Percentiles rank a stretch among this genome's conserved stretches.
These are phyloP conservation scores for Cavia aperea DNA, from an alignment of 2,113 vertebrate genomes.

Conservation along the genomic window DNA sequence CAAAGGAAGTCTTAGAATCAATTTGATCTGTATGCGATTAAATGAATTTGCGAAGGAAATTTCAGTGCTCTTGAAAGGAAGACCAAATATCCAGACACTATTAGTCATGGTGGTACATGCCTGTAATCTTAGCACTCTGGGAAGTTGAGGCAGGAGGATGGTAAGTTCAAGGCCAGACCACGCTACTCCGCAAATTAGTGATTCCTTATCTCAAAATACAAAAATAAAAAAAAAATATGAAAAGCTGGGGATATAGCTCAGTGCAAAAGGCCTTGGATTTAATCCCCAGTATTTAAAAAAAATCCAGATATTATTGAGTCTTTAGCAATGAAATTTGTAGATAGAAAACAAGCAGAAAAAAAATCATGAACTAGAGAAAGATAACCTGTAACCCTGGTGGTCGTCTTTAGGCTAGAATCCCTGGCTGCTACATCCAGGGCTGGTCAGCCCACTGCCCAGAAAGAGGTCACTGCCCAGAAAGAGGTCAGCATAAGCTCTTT, in stretches of 20 bases:
- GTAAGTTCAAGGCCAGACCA: not conserved
- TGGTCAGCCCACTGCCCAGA: fast-evolving
- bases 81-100: not conserved
- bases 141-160: not conserved
- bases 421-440: fast-evolving
- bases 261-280: not conserved
- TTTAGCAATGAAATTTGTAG: not conserved
- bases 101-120: not conserved
- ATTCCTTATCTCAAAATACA: not conserved
- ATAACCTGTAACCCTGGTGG: no score
- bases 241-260: not conserved
- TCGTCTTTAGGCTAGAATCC: fast-evolving
- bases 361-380: not conserved
- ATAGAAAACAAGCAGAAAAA: not conserved
- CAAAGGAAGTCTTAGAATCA: not conserved
- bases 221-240: not conserved
- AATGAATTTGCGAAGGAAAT: not conserved
- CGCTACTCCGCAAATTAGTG: not conserved
- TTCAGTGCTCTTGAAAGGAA: not conserved
- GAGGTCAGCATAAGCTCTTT: not conserved
- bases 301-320: not conserved
- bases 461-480: not conserved
- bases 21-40: not conserved
- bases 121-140: not conserved
- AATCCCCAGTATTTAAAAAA: not conserved